These are phyloP conservation scores for Trichonephila inaurata DNA, from an alignment of 1,140 invertebrate species.

Conservation along the genomic window DNA sequence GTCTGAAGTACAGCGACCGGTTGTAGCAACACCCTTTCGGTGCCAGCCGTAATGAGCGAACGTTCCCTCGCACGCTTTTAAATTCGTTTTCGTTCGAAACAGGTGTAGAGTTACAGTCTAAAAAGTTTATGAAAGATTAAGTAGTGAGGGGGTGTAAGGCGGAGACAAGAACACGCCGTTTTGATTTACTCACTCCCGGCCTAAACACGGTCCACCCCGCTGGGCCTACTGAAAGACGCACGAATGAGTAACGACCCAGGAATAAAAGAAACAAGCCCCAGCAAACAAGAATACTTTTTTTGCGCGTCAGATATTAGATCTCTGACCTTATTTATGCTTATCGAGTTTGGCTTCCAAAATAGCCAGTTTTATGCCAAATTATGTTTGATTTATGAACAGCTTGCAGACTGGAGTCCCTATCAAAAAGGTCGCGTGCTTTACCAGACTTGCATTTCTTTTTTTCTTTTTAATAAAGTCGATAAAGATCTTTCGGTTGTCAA, in stretches of 20 bases:
- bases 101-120: constrained; percentile 38
- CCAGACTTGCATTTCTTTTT: not conserved
- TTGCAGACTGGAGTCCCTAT: not conserved
- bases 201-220: not conserved
- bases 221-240: constrained; percentile 35
- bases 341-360: not conserved
- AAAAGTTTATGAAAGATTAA: constrained; percentile 42
- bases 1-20: too few relatives aligned
- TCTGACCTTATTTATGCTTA: not conserved
- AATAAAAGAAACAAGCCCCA: not conserved
- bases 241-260: constrained; percentile 24
- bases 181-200: constrained; percentile 37
- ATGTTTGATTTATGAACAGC: not conserved
- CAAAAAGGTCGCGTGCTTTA: not conserved
- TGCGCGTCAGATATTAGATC: not conserved
- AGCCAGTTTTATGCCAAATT: constrained; percentile 11
- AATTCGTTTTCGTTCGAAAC: not conserved
- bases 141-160: not conserved
- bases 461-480: not conserved
- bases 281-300: not conserved
- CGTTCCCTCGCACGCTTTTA: not conserved
- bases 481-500: not conserved
- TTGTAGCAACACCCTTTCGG: too few relatives aligned
- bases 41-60: not conserved
- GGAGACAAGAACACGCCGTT: not conserved